phyloP scores from a whole-genome alignment of 2,888 invertebrate species.

The Clanis bilineata region DNA sequence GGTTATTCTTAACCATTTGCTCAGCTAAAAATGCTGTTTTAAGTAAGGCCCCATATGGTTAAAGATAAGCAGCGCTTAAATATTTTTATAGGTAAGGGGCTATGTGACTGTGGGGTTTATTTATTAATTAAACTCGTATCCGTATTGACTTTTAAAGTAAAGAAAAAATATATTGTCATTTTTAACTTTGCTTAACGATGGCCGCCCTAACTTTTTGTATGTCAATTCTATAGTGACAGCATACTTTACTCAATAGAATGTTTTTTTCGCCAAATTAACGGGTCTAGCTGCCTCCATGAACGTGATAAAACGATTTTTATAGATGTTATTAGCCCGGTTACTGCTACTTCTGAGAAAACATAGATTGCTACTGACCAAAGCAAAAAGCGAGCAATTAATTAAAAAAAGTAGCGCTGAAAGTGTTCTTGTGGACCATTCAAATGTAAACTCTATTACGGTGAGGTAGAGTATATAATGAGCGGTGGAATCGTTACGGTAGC shows the following conservation, averaged over 20 bases:
- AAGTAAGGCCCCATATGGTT: too few relatives aligned
- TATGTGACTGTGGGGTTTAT: too few relatives aligned
- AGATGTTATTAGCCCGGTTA: constrained; percentile 59
- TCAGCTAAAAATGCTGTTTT: too few relatives aligned
- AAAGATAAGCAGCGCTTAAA: too few relatives aligned
- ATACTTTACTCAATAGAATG: constrained; percentile 8
- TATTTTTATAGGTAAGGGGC: too few relatives aligned
- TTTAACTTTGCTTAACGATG: neutral
- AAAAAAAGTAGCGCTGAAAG: constrained; percentile 58
- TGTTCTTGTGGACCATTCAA: constrained; percentile 22
- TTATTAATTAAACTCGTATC: too few relatives aligned
- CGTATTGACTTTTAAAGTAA: too few relatives aligned
- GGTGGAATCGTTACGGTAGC: constrained; percentile 23
- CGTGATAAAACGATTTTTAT: constrained; percentile 34
- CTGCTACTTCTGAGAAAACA: constrained; percentile 57
- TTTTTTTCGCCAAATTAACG: constrained; percentile 38
- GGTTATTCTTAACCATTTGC: too few relatives aligned
- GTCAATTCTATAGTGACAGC: neutral
- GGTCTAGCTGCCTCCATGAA: constrained; percentile 27
- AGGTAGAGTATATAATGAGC: constrained; percentile 15
- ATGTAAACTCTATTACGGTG: constrained; percentile 21
- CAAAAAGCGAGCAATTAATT: constrained; percentile 69
- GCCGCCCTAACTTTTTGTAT: constrained; percentile 5
- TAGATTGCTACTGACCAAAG: constrained; percentile 53
- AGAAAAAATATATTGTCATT: neutral